Evolutionary conservation across 2,113 vertebrate species (phyloP), one percentile per base, ranked within the genome.

Genomic region (Poeciliopsis prolifica): DNA sequence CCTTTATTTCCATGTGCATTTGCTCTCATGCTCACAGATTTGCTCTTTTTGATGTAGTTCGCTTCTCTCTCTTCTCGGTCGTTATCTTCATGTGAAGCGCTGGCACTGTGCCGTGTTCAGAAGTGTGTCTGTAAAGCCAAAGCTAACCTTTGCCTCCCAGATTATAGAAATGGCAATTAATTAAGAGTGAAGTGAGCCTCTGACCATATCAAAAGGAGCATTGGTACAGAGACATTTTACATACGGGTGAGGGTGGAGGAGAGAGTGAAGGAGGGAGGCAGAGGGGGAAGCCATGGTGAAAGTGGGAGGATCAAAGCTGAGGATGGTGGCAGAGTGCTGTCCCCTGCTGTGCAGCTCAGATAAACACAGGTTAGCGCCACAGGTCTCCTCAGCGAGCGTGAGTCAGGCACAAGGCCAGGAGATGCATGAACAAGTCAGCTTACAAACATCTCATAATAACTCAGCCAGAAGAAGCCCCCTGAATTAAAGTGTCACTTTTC

Each of bases 401-500:
- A 90, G 84, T 80, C 86, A 91, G 93, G 92, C 91, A 74, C 74
- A 31, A 77, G 91, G 88, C 89, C 89, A 88, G 88, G 90, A 90
- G 87, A 91, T 84, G 86, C 93, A 89, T 86, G 87, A 93, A 92
- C 92, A 92, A 91, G 86, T 91, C 88, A 89, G 93, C 93, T 94
- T 94, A 94, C 93, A 94, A 94, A 94, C 92, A 92, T 94, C 92
- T 93, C 91, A 94, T 93, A 92, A 94, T 93, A 94, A 93, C 90
- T 94, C 90, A 91, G 89, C 87, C 91, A 93, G 91, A 92, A 91
- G 93, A 93, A 92, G 86, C 92, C 86, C 84, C 90, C 92, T 80
- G 90, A 94, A 95, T 94, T 94, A 92, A 94, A 94, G 90, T 94
- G 94, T 95, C 94, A 94, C 93, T 93, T 94, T 92, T 95, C 92